Base-by-base conservation (phyloP, 2,113 vertebrate genomes). In the Spea multiplicata region DNA sequence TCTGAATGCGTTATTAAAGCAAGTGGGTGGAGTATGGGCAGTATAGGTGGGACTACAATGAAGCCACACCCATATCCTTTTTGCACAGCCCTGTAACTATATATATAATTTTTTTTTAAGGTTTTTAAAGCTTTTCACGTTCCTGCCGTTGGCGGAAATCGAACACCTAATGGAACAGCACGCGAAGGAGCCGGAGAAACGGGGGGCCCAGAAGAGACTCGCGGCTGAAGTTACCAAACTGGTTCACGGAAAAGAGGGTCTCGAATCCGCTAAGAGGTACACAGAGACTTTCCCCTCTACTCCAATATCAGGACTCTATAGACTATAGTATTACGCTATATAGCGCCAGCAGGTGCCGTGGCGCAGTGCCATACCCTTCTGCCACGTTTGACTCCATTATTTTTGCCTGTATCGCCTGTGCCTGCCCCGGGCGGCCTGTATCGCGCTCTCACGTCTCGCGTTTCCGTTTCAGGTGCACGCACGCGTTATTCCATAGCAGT, bases 221-320 rank as follows among this genome's bases (percentile, higher is more conserved):
- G 97, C 97, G 5, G 94, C 96, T 3, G 97, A 99, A 89, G 95
- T 99, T 68, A 98, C 96, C 4, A 99, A 99, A 75, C 91, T 99
- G 45, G 95, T 98, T 74, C 97, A 99, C 62, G 96, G 97, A 1
- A 95, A 91, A 83, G 95, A 97, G 44, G 97, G 97, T 3, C 86
- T 99, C 2, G 94, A 95, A 81, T 95, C 93, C 53, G 97, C 97
- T 10, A 99, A 97, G 83, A 96, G 97, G 97, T 97, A 52, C 84
- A 71, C 2, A 13, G 6, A 52, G 2, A 52, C 9, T 52, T 7
- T 2, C 50, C 50, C 9, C 49, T 5, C 49, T 52, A 52, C 8
- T n/a, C n/a, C n/a, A n/a, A n/a, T n/a, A n/a, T n/a, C n/a, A n/a
- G n/a, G n/a, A n/a, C n/a, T n/a, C n/a, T n/a, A n/a, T n/a, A n/a